These are phyloP conservation scores for Coelogynopora nodosa DNA, from an alignment of 2,888 invertebrate genomes.

Conservation along the genomic window DNA sequence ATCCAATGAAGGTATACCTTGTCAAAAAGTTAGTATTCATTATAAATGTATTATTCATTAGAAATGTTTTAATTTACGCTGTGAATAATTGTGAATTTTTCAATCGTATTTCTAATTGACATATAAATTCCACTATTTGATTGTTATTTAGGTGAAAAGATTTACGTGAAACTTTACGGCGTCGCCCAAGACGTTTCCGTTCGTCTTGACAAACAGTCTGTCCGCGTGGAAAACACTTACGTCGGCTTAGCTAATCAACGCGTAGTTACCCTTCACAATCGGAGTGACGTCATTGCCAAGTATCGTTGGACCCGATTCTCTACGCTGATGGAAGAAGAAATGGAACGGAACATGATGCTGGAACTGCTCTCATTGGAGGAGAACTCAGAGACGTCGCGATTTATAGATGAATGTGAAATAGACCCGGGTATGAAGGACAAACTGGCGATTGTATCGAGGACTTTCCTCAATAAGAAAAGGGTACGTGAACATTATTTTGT, in stretches of 20 bases:
- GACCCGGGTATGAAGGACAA: slow-evolving; percentile 60
- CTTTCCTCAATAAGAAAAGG: slow-evolving; percentile 58
- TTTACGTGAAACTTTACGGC: slow-evolving; percentile 58
- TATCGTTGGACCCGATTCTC: slow-evolving; percentile 60
- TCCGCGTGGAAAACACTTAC: slow-evolving; percentile 60
- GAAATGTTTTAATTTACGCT: too few species aligned
- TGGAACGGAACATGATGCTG: slow-evolving; percentile 46
- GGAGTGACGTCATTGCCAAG: slow-evolving; percentile 60
- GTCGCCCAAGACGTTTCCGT: slow-evolving; percentile 59
- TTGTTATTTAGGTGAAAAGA: slow-evolving; percentile 55
- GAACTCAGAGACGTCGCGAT: slow-evolving; percentile 56
- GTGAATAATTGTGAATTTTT: neutral
- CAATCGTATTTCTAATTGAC: neutral
- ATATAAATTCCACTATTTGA: neutral
- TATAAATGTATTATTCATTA: too few species aligned
- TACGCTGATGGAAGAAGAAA: slow-evolving; percentile 59
- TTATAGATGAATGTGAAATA: slow-evolving; percentile 57
- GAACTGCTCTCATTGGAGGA: slow-evolving; percentile 52
- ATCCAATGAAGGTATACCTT: too few species aligned
- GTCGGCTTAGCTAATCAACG: slow-evolving; percentile 61
- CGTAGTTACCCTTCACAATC: slow-evolving; percentile 58
- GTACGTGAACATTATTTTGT: slow-evolving; percentile 51
- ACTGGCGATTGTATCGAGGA: slow-evolving; percentile 57
- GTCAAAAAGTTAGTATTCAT: too few species aligned
- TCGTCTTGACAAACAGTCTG: slow-evolving; percentile 59